A percentile compares a stretch with the other conserved stretches of the same genome.
phyloP scores from a whole-genome alignment of 92 coral and sea anemone species.

The Zoanthus gigantus region DNA sequence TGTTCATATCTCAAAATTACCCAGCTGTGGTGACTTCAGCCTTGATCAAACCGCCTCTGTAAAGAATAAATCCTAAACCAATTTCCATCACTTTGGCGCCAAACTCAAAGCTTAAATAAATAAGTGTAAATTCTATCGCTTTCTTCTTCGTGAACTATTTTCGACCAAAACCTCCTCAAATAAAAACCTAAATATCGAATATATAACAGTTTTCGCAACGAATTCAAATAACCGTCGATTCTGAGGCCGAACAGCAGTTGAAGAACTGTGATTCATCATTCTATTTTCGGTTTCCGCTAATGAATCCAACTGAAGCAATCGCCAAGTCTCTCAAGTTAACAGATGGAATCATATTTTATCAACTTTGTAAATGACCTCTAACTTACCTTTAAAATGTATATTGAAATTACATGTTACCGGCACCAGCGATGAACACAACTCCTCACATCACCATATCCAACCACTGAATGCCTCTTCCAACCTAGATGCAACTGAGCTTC shows the following conservation, averaged over 20 bases:
- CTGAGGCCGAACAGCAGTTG: neutral
- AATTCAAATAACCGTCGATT: neutral
- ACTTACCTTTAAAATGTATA: too few relatives aligned
- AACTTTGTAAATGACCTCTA: too few relatives aligned
- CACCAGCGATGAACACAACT: neutral
- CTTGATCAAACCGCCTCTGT: too few relatives aligned
- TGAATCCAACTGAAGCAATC: too few relatives aligned
- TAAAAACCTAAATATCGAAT: neutral
- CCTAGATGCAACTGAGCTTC: neutral
- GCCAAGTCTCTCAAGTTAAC: too few relatives aligned
- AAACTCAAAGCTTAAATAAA: conserved; percentile 10
- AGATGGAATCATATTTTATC: too few relatives aligned
- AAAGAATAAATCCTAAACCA: neutral
- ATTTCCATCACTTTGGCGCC: conserved; percentile 23
- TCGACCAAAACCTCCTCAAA: neutral
- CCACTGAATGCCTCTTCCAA: too few relatives aligned
- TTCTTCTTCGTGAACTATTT: neutral
- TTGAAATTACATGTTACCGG: neutral
- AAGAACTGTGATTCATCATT: neutral
- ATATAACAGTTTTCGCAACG: neutral
- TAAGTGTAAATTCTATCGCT: neutral
- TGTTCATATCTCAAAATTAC: neutral
- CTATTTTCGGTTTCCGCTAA: neutral
- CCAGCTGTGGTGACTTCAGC: neutral
- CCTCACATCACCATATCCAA: neutral